Base-by-base conservation (phyloP, 1,140 invertebrate species). In the Halesus radiatus region DNA sequence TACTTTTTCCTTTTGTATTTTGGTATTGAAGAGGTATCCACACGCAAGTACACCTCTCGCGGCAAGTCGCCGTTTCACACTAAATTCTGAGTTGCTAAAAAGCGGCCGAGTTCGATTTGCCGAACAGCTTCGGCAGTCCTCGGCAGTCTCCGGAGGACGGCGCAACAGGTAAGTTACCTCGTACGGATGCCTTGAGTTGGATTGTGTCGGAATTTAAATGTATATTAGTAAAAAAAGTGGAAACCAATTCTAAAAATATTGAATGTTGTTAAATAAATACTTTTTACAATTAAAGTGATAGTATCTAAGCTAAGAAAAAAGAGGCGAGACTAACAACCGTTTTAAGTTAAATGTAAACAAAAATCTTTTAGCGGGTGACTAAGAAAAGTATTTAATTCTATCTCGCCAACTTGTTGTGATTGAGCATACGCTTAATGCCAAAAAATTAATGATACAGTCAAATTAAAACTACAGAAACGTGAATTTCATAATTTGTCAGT, bases 1-100 rank as follows among this genome's bases (percentile, higher is more conserved):
- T 73, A 53, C 70, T 15, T 73, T 72, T 73, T 73, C 50, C 50
- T 54, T 73, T 73, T 20, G 18, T 15, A n/a, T 37, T 70, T 22
- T 70, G 15, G 26, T 32, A 29, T 20, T 5, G n/a, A 20, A 18
- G 20, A 54, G 70, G 6, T 16, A n/a, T 10, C 50, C 45, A 10
- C 52, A 4, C 70, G 20, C 20, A 10, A 45, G 29, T 16, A 53
- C 18, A 60, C 22, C 73, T 29, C n/a, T 23, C 53, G 37, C 53
- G 53, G 73, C 54, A 23, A 29, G 23, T 60, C 15, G 73, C 73
- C 73, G 53, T 75, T 75, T 75, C 73, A 75, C 26, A 75, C 73
- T 75, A 60, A 75, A 75, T 58, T 75, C 73, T 6, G 58, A 18
- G 23, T 58, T 75, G 53, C 53, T 58, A 75, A 75, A 75, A 75